Conservation (phyloP, 2,888 invertebrate genomes). For the Beris morrisii region DNA sequence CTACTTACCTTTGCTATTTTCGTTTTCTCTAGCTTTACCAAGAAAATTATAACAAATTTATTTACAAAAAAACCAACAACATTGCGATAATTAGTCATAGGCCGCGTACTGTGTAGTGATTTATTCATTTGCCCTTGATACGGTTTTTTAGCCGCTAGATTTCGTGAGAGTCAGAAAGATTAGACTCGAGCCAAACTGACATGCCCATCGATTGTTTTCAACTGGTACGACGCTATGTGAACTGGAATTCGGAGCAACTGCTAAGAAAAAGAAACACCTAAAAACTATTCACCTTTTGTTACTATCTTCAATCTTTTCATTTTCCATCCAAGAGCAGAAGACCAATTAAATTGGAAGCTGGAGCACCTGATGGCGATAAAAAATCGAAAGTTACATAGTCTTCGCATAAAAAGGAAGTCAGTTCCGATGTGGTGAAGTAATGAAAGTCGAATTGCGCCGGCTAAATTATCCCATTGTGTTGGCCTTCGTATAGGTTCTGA, state of each 20-base stretch:
- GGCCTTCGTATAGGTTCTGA: background rate
- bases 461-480: conserved; percentile 17
- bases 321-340: background rate
- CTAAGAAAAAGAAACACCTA: too few relatives aligned
- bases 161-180: too few relatives aligned
- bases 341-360: conserved; percentile 6
- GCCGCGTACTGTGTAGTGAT: background rate
- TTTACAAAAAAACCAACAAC: background rate
- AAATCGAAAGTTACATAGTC: conserved; percentile 18
- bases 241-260: too few relatives aligned
- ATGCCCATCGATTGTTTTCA: too few relatives aligned
- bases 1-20: too few relatives aligned
- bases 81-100: conserved; percentile 13
- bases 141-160: background rate
- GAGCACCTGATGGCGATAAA: background rate
- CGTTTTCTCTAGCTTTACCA: too few relatives aligned
- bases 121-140: conserved; percentile 20
- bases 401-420: background rate
- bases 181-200: too few relatives aligned
- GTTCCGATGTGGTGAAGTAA: background rate
- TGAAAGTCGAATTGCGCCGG: conserved; percentile 17
- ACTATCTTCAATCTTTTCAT: too few relatives aligned
- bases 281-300: too few relatives aligned
- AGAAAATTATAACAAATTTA: background rate
- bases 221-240: too few relatives aligned